Percentiles rank a stretch among this genome's conserved stretches.
Conservation (phyloP, 37 sponge, comb jelly and placozoan genomes). For the Ephydatia muelleri region DNA sequence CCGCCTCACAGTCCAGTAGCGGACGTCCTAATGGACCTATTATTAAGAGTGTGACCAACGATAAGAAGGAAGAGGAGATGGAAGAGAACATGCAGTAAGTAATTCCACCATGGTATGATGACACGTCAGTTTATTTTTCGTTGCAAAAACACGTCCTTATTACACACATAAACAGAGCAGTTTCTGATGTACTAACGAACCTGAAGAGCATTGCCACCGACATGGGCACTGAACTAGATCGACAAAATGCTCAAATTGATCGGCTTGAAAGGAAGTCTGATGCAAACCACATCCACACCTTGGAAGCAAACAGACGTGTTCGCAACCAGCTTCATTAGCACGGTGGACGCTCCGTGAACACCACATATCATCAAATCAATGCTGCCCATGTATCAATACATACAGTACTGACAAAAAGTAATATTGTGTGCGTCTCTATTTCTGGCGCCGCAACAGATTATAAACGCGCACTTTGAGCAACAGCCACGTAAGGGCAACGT, state of each 20-base stretch:
- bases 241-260: conserved; percentile 90
- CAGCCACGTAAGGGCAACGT: background rate
- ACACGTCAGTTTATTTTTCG: too few relatives aligned
- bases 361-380: too few relatives aligned
- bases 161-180: conserved; percentile 36
- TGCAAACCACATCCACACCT: conserved; percentile 65
- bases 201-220: conserved; percentile 93
- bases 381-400: too few relatives aligned
- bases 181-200: conserved; percentile 74
- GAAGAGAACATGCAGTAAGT: conserved; percentile 93
- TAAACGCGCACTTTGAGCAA: background rate
- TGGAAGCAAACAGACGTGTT: conserved; percentile 76
- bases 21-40: conserved; percentile 61
- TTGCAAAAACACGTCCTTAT: too few relatives aligned
- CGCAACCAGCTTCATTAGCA: conserved; percentile 45
- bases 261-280: conserved; percentile 82
- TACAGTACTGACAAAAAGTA: background rate
- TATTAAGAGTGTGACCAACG: conserved; percentile 80
- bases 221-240: conserved; percentile 93
- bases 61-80: conserved; percentile 94
- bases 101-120: too few relatives aligned
- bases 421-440: background rate
- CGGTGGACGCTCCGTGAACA: too few relatives aligned
- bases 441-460: background rate
- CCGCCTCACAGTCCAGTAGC: background rate